Evolutionary conservation across 2,113 vertebrate genomes (phyloP), one percentile per base, ranked within the genome.

Genomic region (Thalassoma bifasciatum): DNA sequence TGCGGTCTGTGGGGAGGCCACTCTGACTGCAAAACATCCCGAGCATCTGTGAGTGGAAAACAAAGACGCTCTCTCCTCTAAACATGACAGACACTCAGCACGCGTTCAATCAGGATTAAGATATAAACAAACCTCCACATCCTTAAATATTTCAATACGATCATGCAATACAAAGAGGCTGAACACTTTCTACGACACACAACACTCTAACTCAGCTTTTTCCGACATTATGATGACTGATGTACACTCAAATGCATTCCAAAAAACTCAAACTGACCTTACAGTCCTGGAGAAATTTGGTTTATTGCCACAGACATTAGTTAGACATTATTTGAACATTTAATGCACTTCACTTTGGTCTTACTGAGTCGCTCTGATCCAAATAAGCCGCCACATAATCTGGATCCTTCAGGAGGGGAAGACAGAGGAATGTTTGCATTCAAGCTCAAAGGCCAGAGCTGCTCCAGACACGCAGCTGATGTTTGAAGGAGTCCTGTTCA

Each of bases 1-100:
- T 84, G 88, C 52, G 85, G 88, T 85, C 70, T 84, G 80, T 60
- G 76, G 60, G 73, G 84, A 68, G 76, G 81, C 66, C 72, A 58
- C 51, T 53, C 36, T 23, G 53, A 72, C 62, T 66, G 63, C 57
- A 49, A 85, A 89, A 81, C 44, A 83, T 80, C 81, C 66, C 5
- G 52, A 80, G 69, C 66, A 81, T 80, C 30, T 66, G 53, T 30
- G 57, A 57, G 10, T 82, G 69, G 8, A 83, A 75, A 68, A 77
- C 75, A 75, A 68, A 64, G 24, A 70, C 23, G 56, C 50, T 61
- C 49, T 83, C 24, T 46, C 13, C 21, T 64, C 44, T 11, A 36
- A 65, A 44, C 62, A 47, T n/a, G 19, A 30, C 2, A 4, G 16
- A 49, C 74, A 72, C 21, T 10, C 16, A 17, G 40, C 54, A 47